These are phyloP conservation scores for Leucoma salicis DNA, from an alignment of 2,888 invertebrate genomes.

Conservation along the genomic window DNA sequence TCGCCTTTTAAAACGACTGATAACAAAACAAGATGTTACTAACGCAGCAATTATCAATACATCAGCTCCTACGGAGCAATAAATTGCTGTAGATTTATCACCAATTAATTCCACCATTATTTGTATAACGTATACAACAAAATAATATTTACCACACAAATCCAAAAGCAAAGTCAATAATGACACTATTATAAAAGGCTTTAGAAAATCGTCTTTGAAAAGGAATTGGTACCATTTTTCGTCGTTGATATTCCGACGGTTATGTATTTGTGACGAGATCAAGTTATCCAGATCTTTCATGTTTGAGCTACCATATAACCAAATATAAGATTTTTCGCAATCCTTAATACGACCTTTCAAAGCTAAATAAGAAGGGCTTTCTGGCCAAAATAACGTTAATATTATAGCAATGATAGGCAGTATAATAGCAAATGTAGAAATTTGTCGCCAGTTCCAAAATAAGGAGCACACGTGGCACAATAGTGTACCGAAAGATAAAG, in stretches of 20 bases:
- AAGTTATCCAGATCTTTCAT: slow-evolving; percentile 35
- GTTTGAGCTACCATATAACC: slow-evolving; percentile 38
- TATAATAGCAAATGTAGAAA: slow-evolving; percentile 29
- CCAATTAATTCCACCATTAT: slow-evolving; percentile 42
- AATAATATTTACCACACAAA: slow-evolving; percentile 23
- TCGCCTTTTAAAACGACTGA: slow-evolving; percentile 38
- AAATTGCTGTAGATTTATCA: slow-evolving; percentile 36
- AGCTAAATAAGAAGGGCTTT: slow-evolving; percentile 48
- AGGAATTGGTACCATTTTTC: slow-evolving; percentile 23
- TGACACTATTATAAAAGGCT: slow-evolving; percentile 26
- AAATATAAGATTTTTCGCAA: slow-evolving; percentile 39
- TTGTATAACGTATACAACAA: slow-evolving; percentile 41
- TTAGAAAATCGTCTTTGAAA: slow-evolving; percentile 38
- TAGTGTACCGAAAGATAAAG: slow-evolving; percentile 34
- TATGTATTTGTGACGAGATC: slow-evolving; percentile 28
- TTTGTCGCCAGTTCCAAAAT: slow-evolving; percentile 43
- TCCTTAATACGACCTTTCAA: slow-evolving; percentile 43
- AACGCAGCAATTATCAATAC: slow-evolving; percentile 34
- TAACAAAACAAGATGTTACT: slow-evolving; percentile 32
- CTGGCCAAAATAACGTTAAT: slow-evolving; percentile 42
- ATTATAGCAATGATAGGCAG: slow-evolving; percentile 22
- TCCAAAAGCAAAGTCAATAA: slow-evolving; percentile 2
- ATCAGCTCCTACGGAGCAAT: slow-evolving; percentile 43
- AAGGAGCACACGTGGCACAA: slow-evolving; percentile 40
- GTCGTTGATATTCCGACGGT: slow-evolving; percentile 1